phyloP scores from a whole-genome alignment of 1,140 invertebrate genomes.

The Musca domestica region DNA sequence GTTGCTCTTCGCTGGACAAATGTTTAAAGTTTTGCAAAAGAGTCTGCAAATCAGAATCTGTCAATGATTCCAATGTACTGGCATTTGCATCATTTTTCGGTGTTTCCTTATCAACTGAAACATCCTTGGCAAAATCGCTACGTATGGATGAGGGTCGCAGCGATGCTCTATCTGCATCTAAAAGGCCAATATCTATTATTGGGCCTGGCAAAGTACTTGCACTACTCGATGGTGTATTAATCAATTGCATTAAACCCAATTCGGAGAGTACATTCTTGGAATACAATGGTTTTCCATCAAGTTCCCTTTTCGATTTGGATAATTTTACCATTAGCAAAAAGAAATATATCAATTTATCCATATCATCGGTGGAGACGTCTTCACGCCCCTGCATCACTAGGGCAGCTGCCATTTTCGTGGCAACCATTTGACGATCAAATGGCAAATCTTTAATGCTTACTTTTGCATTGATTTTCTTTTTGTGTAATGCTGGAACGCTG shows the following conservation, averaged over 20 bases:
- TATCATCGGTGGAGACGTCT: conserved; percentile 71
- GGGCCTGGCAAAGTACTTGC: too few species aligned
- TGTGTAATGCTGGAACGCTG: neutral
- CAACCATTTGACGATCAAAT: conserved; percentile 57
- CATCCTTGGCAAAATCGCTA: neutral
- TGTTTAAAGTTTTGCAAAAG: conserved; percentile 77
- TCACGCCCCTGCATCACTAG: conserved; percentile 73
- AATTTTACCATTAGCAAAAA: conserved; percentile 63
- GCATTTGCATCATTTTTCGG: conserved; percentile 12
- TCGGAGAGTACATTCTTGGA: conserved; percentile 18
- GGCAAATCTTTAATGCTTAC: conserved; percentile 32
- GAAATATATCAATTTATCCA: conserved; percentile 73
- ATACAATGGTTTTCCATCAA: conserved; percentile 26
- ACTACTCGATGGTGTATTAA: too few species aligned
- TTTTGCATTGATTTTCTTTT: neutral
- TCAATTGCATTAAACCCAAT: conserved; percentile 23
- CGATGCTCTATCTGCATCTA: too few species aligned
- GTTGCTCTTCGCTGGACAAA: conserved; percentile 72
- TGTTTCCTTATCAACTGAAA: conserved; percentile 3
- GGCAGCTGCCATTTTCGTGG: conserved; percentile 73
- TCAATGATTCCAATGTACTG: conserved; percentile 66
- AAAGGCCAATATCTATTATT: too few species aligned
- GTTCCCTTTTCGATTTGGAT: conserved; percentile 22
- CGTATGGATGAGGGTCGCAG: too few species aligned
- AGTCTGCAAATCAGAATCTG: conserved; percentile 72